Percentiles rank a stretch among this genome's conserved stretches.
phyloP scores from a whole-genome alignment of 2,888 invertebrate species.

The Zaprionus lineosus region DNA sequence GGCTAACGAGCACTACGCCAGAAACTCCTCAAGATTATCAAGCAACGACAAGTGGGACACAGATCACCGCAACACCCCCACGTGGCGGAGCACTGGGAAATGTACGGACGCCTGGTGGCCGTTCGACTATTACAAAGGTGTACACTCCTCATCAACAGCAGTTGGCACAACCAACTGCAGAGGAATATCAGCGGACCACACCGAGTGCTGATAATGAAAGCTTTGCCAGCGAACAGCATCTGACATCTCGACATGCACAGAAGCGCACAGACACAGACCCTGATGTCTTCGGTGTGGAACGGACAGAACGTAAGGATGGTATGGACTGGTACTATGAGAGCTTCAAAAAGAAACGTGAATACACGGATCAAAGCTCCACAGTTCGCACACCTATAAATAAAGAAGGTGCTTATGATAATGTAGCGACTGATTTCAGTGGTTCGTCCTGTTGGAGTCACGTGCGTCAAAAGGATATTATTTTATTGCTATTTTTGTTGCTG shows the following conservation, averaged over 20 bases:
- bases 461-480: constrained; percentile 23
- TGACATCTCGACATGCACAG: constrained; percentile 66
- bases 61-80: constrained; percentile 19
- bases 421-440: constrained; percentile 16
- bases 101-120: constrained; percentile 82
- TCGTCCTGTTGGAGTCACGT: constrained; percentile 13
- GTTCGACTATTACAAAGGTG: constrained; percentile 86
- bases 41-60: constrained; percentile 40
- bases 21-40: constrained; percentile 35
- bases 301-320: constrained; percentile 83
- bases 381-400: constrained; percentile 38
- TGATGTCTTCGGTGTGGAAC: constrained; percentile 80
- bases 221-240: constrained; percentile 54
- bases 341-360: constrained; percentile 84
- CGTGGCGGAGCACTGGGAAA: constrained; percentile 13
- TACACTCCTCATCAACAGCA: constrained; percentile 77
- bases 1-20: constrained; percentile 63
- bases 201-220: constrained; percentile 63
- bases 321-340: constrained; percentile 94
- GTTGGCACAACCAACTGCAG: constrained; percentile 80
- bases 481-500: constrained; percentile 30
- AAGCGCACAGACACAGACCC: constrained; percentile 49
- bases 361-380: constrained; percentile 36
- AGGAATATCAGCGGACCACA: constrained; percentile 81
- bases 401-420: constrained; percentile 32